These are phyloP conservation scores for Brachypalpus laphriformis DNA, from an alignment of 2,888 invertebrate species.

Conservation along the genomic window DNA sequence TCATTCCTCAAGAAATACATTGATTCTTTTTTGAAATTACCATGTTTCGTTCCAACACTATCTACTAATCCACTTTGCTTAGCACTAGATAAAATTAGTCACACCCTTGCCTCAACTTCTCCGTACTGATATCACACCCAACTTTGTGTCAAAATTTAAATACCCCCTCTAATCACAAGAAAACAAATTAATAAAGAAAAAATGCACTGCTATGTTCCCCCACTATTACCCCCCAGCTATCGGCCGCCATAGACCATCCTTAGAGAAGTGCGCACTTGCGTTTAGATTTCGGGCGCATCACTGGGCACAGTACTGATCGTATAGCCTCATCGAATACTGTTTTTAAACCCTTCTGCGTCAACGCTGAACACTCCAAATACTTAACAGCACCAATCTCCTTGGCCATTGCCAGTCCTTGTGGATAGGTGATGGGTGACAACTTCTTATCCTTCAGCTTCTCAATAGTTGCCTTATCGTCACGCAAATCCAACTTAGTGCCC, in stretches of 20 bases:
- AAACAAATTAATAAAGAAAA: slow-evolving; percentile 32
- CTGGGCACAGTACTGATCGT: slow-evolving; percentile 81
- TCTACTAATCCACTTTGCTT: not conserved
- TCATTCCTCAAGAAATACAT: too few species aligned
- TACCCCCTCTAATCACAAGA: slow-evolving; percentile 27
- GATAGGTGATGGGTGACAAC: slow-evolving; percentile 81
- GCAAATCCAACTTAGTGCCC: slow-evolving; percentile 81
- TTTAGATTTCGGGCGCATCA: slow-evolving; percentile 78
- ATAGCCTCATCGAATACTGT: slow-evolving; percentile 82
- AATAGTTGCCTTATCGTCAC: slow-evolving; percentile 81
- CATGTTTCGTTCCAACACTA: not conserved
- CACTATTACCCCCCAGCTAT: slow-evolving; percentile 22
- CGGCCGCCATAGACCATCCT: not conserved
- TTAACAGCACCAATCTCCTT: slow-evolving; percentile 81
- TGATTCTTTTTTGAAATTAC: too few species aligned
- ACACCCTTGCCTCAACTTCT: not conserved
- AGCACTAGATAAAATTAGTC: not conserved
- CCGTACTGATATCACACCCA: not conserved
- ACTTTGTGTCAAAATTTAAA: slow-evolving; percentile 2
- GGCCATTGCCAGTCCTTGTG: slow-evolving; percentile 82
- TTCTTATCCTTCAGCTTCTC: slow-evolving; percentile 82
- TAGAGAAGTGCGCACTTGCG: slow-evolving; percentile 76
- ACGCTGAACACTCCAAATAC: slow-evolving; percentile 81
- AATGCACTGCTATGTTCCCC: slow-evolving; percentile 58
- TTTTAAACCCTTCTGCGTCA: slow-evolving; percentile 81